A percentile compares a stretch with the other conserved stretches of the same genome.
These are phyloP conservation scores for Odocoileus virginianus DNA, from an alignment of 2,113 vertebrate species.

Conservation along the genomic window DNA sequence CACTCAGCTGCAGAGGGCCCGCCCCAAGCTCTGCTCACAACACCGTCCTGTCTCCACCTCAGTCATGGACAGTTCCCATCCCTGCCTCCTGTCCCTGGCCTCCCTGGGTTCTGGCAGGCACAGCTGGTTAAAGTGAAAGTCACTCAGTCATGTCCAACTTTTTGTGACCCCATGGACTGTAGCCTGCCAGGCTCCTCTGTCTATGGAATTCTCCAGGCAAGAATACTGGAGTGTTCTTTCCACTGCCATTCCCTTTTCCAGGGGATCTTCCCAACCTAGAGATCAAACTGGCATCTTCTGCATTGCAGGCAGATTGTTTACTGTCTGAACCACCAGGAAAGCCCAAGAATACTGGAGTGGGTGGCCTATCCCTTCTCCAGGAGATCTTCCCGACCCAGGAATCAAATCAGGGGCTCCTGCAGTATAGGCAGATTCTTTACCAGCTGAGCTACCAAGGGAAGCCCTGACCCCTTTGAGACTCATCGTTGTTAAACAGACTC, in stretches of 20 bases:
- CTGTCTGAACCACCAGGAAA: background rate
- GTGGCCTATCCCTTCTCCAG: background rate
- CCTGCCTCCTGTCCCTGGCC: background rate
- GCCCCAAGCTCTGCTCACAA: background rate
- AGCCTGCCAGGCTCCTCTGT: background rate
- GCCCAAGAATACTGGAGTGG: background rate
- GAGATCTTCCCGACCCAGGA: background rate
- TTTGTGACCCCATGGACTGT: background rate
- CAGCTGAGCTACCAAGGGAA: background rate
- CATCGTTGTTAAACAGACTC: background rate
- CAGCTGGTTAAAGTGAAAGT: background rate
- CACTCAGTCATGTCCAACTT: background rate
- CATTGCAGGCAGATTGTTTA: background rate
- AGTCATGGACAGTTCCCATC: background rate
- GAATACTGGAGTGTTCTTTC: background rate
- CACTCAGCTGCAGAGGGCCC: background rate
- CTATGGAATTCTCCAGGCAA: background rate
- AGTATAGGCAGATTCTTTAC: background rate
- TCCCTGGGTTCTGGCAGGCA: background rate
- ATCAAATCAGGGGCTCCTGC: background rate
- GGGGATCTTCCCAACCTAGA: background rate
- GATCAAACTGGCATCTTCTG: background rate
- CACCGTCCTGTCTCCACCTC: rapidly evolving
- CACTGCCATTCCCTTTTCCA: background rate
- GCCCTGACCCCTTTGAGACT: background rate